Base-by-base conservation (phyloP, 2,888 invertebrate species). In the Campoplex nolae region DNA sequence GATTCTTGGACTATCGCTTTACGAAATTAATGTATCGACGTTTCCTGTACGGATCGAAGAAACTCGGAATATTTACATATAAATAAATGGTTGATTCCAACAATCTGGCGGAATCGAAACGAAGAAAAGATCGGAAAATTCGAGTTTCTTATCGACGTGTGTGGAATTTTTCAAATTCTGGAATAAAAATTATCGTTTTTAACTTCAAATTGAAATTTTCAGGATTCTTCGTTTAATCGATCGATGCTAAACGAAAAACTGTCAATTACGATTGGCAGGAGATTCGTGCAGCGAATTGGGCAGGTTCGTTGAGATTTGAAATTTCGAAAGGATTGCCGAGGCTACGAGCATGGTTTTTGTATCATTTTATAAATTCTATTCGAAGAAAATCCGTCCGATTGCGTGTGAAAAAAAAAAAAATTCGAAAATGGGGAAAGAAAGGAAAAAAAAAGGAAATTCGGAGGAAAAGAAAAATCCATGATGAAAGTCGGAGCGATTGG, bases 401-500 rank as follows among this genome's bases (percentile, higher is more conserved):
- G 1, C 13, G 1, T 13, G 16, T 38, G n/a, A 38, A 38, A 38
- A 38, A 65, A 38, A 65, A 65, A 16, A 35, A 45, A 4, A 23
- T 54, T 56, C 1, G 16, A 28, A 28, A 35, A 51, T 3, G 16
- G 23, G 23, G 16, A 9, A 16, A 28, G 16, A 11, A 16, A 16
- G 16, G 18, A 23, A 28, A 45, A 32, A 32, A 71, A 71, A 71
- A 74, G 11, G 38, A 42, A 68, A 77, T 75, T 13, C 11, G 32
- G 13, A 48, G n/a, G 48, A 54, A 38, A 67, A 23, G 48, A 35
- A 51, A 76, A 56, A 56, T 28, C 13, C 23, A 8, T 78, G 78
- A n/a, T 35, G 28, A 16, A 62, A 23, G 68, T 13, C 71, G 23
- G 23, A 68, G 65, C 56, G 84, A 71, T 73, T 82, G 81, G 84